Conservation (phyloP, 2,797 vertebrate genomes). For the Merluccius polli region DNA sequence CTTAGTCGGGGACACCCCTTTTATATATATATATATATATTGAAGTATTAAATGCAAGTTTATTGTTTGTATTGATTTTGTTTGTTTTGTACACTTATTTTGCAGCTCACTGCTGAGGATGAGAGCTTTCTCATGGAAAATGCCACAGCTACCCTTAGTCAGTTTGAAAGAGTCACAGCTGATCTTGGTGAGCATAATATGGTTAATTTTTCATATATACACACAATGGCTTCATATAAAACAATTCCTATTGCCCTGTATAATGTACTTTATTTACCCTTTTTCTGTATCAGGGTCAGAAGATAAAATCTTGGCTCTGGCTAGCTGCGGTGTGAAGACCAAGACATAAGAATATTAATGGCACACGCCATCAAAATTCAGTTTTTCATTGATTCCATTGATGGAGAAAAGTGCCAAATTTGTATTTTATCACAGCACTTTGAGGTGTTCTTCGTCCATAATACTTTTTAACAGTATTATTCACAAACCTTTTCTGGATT, state of each 20-base stretch:
- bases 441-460: constrained; percentile 24
- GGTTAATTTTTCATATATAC: background rate
- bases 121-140: constrained; percentile 87
- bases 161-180: constrained; percentile 92
- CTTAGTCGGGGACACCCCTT: too few species aligned
- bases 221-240: background rate
- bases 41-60: background rate
- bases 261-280: background rate
- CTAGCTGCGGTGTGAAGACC: constrained; percentile 88
- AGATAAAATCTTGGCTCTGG: constrained; percentile 96
- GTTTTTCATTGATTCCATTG: constrained; percentile 24
- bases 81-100: constrained; percentile 15
- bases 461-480: constrained; percentile 52
- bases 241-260: background rate
- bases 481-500: constrained; percentile 44
- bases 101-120: constrained; percentile 86
- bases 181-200: constrained; percentile 77
- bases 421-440: constrained; percentile 42
- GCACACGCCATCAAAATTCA: background rate
- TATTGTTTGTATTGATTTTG: background rate
- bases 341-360: constrained; percentile 58
- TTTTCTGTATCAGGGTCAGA: constrained; percentile 80
- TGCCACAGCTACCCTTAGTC: constrained; percentile 86
- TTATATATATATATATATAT: background rate
- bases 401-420: constrained; percentile 43